These are phyloP conservation scores for Phrynocephalus vlangalii DNA, from an alignment of 2,797 vertebrate species.

Conservation along the genomic window DNA sequence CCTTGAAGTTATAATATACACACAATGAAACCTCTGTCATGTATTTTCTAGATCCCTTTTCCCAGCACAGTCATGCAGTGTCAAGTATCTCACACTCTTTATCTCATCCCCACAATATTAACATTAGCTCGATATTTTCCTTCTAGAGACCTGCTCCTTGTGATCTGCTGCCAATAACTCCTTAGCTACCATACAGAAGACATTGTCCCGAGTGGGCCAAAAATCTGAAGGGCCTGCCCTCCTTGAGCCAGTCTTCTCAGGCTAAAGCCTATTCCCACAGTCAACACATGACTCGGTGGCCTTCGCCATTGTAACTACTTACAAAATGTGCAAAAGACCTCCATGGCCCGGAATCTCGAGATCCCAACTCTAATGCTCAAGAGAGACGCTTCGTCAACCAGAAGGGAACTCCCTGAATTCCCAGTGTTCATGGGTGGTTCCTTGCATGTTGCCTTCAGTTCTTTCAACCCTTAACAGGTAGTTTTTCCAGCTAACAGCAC, in stretches of 20 bases:
- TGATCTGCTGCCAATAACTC: conserved; percentile 24
- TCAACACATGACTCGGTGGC: neutral
- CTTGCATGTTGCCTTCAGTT: neutral
- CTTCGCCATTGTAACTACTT: conserved; percentile 15
- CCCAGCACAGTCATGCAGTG: conserved; percentile 68
- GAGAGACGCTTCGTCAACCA: neutral
- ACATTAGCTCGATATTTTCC: conserved; percentile 53
- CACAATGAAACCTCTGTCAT: conserved; percentile 59
- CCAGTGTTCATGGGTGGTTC: neutral
- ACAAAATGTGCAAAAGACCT: conserved; percentile 33
- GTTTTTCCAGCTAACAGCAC: neutral
- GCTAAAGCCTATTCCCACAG: neutral
- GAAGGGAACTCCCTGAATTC: neutral
- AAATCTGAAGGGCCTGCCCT: conserved; percentile 28
- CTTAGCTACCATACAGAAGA: conserved; percentile 4
- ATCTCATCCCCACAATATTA: conserved; percentile 65
- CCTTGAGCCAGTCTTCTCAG: conserved; percentile 13
- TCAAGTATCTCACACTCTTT: conserved; percentile 66
- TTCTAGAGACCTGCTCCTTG: conserved; percentile 18
- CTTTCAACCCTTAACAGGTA: neutral
- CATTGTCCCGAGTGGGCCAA: conserved; percentile 6
- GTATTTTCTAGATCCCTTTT: conserved; percentile 57
- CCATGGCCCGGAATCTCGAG: neutral
- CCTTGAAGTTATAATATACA: conserved; percentile 62
- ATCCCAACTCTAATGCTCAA: neutral